Conservation (phyloP, 1,140 invertebrate genomes). For the Meloidogyne exigua region DNA sequence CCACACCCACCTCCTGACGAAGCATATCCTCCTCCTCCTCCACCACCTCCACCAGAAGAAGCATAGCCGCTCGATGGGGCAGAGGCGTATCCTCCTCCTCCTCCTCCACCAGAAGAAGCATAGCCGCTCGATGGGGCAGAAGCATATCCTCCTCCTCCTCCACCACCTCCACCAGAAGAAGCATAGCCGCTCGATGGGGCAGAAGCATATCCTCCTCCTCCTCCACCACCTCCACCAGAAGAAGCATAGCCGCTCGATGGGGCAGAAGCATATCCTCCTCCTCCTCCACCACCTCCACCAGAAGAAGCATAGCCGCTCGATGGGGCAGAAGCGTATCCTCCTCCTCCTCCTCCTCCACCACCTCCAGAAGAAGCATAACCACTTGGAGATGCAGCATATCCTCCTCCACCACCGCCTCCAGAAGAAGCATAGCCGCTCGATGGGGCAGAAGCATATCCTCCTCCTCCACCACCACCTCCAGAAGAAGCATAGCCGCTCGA, state of each 20-base stretch:
- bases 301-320: not conserved
- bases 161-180: not conserved
- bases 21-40: not conserved
- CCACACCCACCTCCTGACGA: not conserved
- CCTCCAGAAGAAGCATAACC: slow-evolving; percentile 4
- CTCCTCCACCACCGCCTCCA: not conserved
- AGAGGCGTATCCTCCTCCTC: not conserved
- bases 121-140: not conserved
- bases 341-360: not conserved
- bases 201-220: slow-evolving; percentile 1
- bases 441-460: not conserved
- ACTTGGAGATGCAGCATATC: not conserved
- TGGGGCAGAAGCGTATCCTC: not conserved
- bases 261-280: not conserved
- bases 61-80: too few relatives aligned
- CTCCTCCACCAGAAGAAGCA: not conserved
- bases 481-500: not conserved
- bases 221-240: not conserved
- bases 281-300: not conserved
- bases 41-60: not conserved
- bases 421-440: not conserved
- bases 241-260: not conserved
- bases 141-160: slow-evolving; percentile 6
- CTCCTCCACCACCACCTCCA: not conserved
- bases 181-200: too few relatives aligned